Evolutionary conservation across 2,797 vertebrate genomes (phyloP).

Genomic region (Rhabdophis nuchalis): DNA sequence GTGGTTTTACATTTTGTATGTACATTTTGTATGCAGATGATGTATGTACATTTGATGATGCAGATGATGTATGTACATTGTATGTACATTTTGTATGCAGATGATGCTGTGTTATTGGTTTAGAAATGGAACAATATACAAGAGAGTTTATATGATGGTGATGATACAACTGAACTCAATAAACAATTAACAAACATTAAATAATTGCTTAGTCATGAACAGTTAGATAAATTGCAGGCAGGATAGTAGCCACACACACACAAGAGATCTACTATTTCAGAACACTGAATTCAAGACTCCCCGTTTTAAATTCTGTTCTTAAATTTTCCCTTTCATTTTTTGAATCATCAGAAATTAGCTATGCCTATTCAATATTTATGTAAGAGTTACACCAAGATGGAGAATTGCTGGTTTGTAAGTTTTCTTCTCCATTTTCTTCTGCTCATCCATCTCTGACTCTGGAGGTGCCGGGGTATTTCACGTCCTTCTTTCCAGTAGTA

Average conservation of each 20-base stretch:
- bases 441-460: background rate
- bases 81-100: background rate
- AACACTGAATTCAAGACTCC: background rate
- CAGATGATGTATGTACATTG: too few relatives aligned
- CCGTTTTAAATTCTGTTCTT: background rate
- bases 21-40: too few relatives aligned
- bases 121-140: background rate
- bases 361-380: background rate
- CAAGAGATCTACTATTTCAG: background rate
- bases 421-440: background rate
- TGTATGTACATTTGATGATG: too few relatives aligned
- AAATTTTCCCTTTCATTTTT: background rate
- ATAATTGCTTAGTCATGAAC: background rate
- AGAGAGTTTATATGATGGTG: background rate
- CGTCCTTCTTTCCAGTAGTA: background rate
- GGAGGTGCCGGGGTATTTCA: background rate
- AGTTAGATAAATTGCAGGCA: background rate
- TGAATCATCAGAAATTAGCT: background rate
- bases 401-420: background rate
- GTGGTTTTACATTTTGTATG: too few relatives aligned
- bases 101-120: background rate
- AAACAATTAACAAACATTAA: background rate
- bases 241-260: background rate
- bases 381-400: background rate
- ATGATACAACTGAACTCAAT: background rate